phyloP scores from a whole-genome alignment of 2,888 invertebrate genomes.

The Cataglyphis altisquamis region DNA sequence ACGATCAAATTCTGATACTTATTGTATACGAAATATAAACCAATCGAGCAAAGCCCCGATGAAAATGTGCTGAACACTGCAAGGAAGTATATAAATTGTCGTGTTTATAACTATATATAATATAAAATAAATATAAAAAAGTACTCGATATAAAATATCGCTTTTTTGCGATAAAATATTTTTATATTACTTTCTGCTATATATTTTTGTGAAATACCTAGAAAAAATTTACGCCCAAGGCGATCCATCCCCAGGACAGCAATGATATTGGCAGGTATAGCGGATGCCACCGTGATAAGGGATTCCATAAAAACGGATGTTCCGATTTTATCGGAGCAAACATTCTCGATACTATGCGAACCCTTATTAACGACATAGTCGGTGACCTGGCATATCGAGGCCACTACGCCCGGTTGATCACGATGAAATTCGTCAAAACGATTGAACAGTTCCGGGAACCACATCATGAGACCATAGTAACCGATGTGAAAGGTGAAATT shows the following conservation, averaged over 20 bases:
- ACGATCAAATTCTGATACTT: slow-evolving; percentile 94
- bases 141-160: not conserved
- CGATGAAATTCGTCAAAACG: slow-evolving; percentile 94
- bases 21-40: slow-evolving; percentile 94
- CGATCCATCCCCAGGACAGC: slow-evolving; percentile 94
- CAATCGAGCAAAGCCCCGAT: slow-evolving; percentile 93
- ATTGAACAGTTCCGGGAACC: slow-evolving; percentile 98
- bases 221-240: slow-evolving; percentile 94
- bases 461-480: slow-evolving; percentile 98
- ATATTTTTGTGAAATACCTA: slow-evolving; percentile 87
- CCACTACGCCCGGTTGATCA: slow-evolving; percentile 88
- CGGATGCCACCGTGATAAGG: slow-evolving; percentile 94
- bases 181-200: not conserved
- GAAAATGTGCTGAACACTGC: slow-evolving; percentile 94
- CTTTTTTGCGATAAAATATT: slow-evolving; percentile 51
- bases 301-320: slow-evolving; percentile 94
- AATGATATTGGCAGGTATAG: slow-evolving; percentile 94
- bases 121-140: not conserved
- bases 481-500: slow-evolving; percentile 98
- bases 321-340: slow-evolving; percentile 91
- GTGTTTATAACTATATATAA: not conserved
- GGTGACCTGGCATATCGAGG: slow-evolving; percentile 92
- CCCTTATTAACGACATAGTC: slow-evolving; percentile 91
- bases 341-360: slow-evolving; percentile 88
- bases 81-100: slow-evolving; percentile 79